Evolutionary conservation across 2,888 invertebrate genomes (phyloP), one percentile per base, ranked within the genome.

Genomic region (Pammene fasciana): DNA sequence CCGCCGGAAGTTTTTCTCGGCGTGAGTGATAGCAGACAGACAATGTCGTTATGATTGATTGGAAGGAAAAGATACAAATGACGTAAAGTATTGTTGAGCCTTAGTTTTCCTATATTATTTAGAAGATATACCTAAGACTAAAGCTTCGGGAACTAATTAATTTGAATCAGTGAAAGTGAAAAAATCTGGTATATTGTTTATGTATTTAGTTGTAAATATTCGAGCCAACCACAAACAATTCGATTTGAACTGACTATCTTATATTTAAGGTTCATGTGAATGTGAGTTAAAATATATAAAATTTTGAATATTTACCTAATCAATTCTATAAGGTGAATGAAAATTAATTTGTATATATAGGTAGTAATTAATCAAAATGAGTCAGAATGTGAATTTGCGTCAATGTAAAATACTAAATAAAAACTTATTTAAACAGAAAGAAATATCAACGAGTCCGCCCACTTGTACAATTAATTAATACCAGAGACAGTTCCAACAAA

Each of bases 401-500:
- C 64, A 68, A 54, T 65, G 57, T 41, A 62, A 57, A 64, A 46
- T 36, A 13, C 41, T 11, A 55, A 26, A 13, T 18, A 52, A 0
- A 52, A 11, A 52, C 13, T 52, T 52, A 13, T 52, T 45, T 34
- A 65, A 43, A 43, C 38, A 57, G 14, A 54, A 64, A 41, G 8
- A 48, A 50, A 66, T 43, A 57, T 26, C 26, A 68, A 16, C 54
- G n/a, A 62, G 56, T 14, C 13, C 60, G 45, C 52, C 64, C 68
- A 65, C 64, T 68, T 68, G 68, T 68, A 57, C 57, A 68, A 68
- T 68, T 64, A 68, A 65, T 52, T 65, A 57, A 59, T 52, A 45
- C 13, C 38, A n/a, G 57, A 59, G 50, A 65, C 45, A 50, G 34
- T 38, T 38, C 45, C 38, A 45, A 65, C 43, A 64, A 64, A 65